A percentile compares a stretch with the other conserved stretches of the same genome.
Evolutionary conservation across 2,888 invertebrate genomes (phyloP).

Genomic region (Epistrophe eligans): DNA sequence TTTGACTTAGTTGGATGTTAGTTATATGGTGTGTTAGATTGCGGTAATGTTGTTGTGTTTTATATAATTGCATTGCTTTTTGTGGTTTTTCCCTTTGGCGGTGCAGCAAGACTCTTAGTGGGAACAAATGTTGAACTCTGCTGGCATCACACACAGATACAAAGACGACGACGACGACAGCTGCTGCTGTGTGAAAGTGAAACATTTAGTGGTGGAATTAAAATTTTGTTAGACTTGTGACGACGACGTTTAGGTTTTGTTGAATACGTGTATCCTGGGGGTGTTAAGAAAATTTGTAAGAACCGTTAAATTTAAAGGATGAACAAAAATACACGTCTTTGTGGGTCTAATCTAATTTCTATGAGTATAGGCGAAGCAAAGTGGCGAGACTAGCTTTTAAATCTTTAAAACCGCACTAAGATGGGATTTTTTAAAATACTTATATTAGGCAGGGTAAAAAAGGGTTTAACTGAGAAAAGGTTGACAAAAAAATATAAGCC

Average conservation of each 20-base stretch:
- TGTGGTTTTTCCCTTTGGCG: slow-evolving; percentile 29
- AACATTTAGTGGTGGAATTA: slow-evolving; percentile 17
- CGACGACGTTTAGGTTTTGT: not conserved
- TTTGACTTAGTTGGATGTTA: not conserved
- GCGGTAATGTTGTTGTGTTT: slow-evolving; percentile 17
- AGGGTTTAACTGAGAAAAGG: too few species aligned
- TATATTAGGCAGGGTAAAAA: too few species aligned
- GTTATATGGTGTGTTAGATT: not conserved
- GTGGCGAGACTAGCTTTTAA: too few species aligned
- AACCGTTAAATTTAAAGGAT: not conserved
- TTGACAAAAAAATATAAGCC: too few species aligned
- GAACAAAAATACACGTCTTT: too few species aligned
- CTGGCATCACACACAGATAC: not conserved
- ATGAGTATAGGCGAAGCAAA: too few species aligned
- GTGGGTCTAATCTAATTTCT: too few species aligned
- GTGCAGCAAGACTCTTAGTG: not conserved
- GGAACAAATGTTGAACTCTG: slow-evolving; percentile 5
- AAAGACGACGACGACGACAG: not conserved
- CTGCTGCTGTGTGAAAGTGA: slow-evolving; percentile 2
- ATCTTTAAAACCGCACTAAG: too few species aligned
- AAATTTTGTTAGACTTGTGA: not conserved
- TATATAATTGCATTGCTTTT: slow-evolving; percentile 4
- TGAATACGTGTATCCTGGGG: not conserved
- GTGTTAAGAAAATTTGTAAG: not conserved
- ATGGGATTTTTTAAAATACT: too few species aligned